Percentiles rank a stretch among this genome's conserved stretches.
phyloP scores from a whole-genome alignment of 2,888 invertebrate genomes.

The Nephrotoma flavescens region DNA sequence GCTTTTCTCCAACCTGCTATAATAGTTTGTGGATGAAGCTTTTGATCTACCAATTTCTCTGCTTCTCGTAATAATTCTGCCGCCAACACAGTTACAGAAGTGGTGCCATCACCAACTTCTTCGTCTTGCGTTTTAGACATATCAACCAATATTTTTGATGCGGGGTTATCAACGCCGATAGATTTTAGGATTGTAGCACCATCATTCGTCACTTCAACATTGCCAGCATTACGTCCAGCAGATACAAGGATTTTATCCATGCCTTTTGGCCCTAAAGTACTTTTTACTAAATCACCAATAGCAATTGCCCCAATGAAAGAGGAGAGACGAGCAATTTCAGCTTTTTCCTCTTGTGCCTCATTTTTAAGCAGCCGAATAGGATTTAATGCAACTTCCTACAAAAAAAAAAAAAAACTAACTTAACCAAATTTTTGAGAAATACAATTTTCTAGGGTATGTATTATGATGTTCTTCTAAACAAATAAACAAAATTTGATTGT shows the following conservation, averaged over 20 bases:
- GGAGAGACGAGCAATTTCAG: conserved; percentile 92
- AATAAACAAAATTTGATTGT: not conserved
- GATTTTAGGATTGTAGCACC: conserved; percentile 96
- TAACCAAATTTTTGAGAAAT: not conserved
- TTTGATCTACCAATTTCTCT: conserved; percentile 82
- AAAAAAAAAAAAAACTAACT: not conserved
- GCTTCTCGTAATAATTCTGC: conserved; percentile 91
- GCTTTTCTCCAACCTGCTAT: conserved; percentile 92
- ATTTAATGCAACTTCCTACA: conserved; percentile 66
- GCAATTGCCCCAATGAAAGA: conserved; percentile 98
- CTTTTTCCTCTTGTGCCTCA: conserved; percentile 96
- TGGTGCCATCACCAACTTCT: conserved; percentile 99
- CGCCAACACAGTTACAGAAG: conserved; percentile 87
- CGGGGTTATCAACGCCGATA: conserved; percentile 96
- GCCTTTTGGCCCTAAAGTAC: conserved; percentile 96
- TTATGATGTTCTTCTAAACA: too few species aligned
- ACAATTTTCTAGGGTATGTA: not conserved
- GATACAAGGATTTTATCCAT: conserved; percentile 89
- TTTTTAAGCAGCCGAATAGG: conserved; percentile 87
- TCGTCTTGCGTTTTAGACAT: conserved; percentile 98
- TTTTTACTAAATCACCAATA: conserved; percentile 95
- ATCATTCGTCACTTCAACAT: conserved; percentile 95
- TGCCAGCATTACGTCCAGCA: conserved; percentile 61
- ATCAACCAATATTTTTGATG: conserved; percentile 97
- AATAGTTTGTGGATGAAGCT: conserved; percentile 96